A percentile compares a stretch with the other conserved stretches of the same genome.
Conservation (phyloP, 2,113 vertebrate genomes). For the Murina feae region DNA sequence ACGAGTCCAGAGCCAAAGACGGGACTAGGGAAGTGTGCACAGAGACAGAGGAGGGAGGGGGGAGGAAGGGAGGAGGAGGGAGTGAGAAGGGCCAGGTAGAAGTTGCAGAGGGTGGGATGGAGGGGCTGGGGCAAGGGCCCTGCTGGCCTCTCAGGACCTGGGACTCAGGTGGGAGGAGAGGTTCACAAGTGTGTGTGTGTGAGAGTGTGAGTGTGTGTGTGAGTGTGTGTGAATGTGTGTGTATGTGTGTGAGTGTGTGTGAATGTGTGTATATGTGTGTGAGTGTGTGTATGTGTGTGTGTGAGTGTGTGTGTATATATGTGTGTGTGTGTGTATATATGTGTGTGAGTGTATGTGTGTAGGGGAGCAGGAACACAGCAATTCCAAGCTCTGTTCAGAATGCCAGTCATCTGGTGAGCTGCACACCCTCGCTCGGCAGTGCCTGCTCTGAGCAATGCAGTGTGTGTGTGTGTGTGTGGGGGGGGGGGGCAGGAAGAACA, state of each 20-base stretch:
- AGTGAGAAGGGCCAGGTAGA: not conserved
- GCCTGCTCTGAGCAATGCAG: not conserved
- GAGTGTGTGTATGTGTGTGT: not conserved
- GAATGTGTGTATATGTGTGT: no score
- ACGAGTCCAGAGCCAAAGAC: not conserved
- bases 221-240: not conserved
- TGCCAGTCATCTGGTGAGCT: not conserved
- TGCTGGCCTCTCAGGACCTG: not conserved
- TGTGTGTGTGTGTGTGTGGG: not conserved
- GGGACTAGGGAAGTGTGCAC: not conserved
- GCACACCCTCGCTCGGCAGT: not conserved
- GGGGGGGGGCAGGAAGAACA: not conserved
- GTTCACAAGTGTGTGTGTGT: not conserved
- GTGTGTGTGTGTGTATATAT: no score
- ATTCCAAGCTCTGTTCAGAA: not conserved
- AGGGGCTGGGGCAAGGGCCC: not conserved
- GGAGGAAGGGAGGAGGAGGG: not conserved
- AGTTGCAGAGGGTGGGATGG: not conserved
- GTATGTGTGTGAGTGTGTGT: not conserved
- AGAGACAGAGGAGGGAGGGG: not conserved
- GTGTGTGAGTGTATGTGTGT: no score
- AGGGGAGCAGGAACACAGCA: not conserved
- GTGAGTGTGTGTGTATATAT: not conserved
- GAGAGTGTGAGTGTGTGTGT: not conserved
- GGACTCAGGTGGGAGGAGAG: not conserved